Base-by-base conservation (phyloP, 2,888 invertebrate genomes). In the Gasteruption jaculator region DNA sequence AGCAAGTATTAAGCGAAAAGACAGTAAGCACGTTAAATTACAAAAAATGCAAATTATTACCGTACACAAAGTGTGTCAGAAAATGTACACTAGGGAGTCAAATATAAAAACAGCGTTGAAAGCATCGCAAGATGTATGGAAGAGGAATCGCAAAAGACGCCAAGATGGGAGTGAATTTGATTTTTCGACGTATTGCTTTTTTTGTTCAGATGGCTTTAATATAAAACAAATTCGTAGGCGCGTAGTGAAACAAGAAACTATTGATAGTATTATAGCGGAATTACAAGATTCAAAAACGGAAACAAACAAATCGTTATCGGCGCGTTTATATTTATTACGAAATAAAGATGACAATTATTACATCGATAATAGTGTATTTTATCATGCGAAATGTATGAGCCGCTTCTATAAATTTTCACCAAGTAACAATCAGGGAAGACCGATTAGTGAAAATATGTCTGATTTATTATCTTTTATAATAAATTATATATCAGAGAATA, bases 301-400 rank as follows among this genome's bases (percentile, higher is more conserved):
- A 39, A 34, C 3, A 1, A 43, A 39, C 24, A 43, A 39, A 30
- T 24, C 18, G 2, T 39, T 43, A 11, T 14, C 25, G 6, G 26
- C 43, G 19, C 43, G 43, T 34, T 22, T 43, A 29, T 8, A 5
- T 33, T 2, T 22, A 21, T 34, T 35, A 18, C 33, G 11, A 39
- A 29, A n/a, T n/a, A 29, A 43, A 34, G 27, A 38, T 38, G 34
- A 43, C 19, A 31, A 27, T 19, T 34, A 34, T 24, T 43, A 43
- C 35, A 20, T 11, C 7, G 43, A 34, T 5, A 33, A 43, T 34
- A 34, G 25, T 12, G 38, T 43, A 18, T 18, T 10, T 7, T 38
- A 43, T 19, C 38, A 43, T 34, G 5, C 11, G 12, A 33, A 15
- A 16, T 43, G 43, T 34, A 14, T 39, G 26, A 0, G 7, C 1